Conservation (phyloP, 2,888 invertebrate species). For the Cantharis rufa region DNA sequence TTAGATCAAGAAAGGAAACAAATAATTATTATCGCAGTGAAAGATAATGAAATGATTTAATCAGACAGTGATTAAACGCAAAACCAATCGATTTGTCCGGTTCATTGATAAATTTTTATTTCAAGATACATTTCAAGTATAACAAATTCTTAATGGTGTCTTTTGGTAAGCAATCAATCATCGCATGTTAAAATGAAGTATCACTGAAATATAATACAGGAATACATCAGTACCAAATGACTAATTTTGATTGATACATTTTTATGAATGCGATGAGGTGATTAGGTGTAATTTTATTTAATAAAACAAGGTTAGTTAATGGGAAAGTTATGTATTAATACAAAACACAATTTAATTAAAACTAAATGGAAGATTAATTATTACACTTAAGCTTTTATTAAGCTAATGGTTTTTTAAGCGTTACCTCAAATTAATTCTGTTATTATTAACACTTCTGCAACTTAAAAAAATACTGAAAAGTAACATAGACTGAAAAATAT, state of each 20-base stretch:
- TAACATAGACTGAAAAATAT: not conserved
- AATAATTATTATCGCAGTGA: not conserved
- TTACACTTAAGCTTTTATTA: not conserved
- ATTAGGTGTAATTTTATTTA: not conserved
- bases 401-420: not conserved
- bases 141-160: not conserved
- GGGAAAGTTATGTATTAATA: not conserved
- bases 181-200: not conserved
- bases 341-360: not conserved
- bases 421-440: not conserved
- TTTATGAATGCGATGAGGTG: not conserved
- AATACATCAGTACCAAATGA: not conserved
- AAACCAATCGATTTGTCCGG: not conserved
- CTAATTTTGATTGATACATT: not conserved
- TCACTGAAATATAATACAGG: not conserved
- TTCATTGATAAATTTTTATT: not conserved
- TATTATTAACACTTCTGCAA: not conserved
- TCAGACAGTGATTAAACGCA: not conserved
- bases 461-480: not conserved
- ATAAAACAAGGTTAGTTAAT: not conserved
- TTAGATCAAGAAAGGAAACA: not conserved
- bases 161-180: not conserved
- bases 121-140: not conserved
- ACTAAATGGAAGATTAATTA: not conserved
- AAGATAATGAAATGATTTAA: not conserved